A percentile compares a stretch with the other conserved stretches of the same genome.
These are phyloP conservation scores for Solea solea DNA, from an alignment of 2,113 vertebrate species.

Conservation along the genomic window DNA sequence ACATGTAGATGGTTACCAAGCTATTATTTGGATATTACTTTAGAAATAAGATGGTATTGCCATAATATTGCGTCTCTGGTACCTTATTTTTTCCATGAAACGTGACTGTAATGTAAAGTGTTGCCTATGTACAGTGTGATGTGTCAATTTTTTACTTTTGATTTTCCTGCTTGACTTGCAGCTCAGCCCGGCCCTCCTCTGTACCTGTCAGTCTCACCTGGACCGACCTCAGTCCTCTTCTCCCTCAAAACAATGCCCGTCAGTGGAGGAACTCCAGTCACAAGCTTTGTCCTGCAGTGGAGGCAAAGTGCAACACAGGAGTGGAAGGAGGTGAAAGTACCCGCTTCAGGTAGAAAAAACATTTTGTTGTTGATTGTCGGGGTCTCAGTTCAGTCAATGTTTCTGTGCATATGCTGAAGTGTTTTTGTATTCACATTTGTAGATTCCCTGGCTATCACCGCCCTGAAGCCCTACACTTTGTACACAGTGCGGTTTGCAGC, in stretches of 20 bases:
- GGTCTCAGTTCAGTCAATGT: background rate
- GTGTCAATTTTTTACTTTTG: background rate
- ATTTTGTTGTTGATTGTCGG: background rate
- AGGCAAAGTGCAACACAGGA: constrained; percentile 33
- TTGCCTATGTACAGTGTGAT: background rate
- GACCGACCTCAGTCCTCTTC: constrained; percentile 61
- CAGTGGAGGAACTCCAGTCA: constrained; percentile 71
- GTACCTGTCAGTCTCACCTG: constrained; percentile 48
- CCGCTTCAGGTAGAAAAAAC: constrained; percentile 54
- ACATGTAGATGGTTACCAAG: no score
- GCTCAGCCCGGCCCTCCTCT: constrained; percentile 62
- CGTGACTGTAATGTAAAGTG: no score
- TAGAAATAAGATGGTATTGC: no score
- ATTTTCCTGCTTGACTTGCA: constrained; percentile 5
- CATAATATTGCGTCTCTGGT: no score
- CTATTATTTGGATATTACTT: no score
- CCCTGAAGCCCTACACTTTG: constrained; percentile 70
- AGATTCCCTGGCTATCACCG: constrained; percentile 59
- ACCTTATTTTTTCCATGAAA: no score
- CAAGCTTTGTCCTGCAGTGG: constrained; percentile 70
- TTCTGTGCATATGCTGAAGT: background rate
- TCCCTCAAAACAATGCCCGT: constrained; percentile 50
- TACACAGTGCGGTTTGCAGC: constrained; percentile 76
- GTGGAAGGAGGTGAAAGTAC: constrained; percentile 56
- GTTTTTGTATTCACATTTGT: constrained; percentile 8